Conservation (phyloP, 2,797 vertebrate species). For the Acanthornis magna region DNA sequence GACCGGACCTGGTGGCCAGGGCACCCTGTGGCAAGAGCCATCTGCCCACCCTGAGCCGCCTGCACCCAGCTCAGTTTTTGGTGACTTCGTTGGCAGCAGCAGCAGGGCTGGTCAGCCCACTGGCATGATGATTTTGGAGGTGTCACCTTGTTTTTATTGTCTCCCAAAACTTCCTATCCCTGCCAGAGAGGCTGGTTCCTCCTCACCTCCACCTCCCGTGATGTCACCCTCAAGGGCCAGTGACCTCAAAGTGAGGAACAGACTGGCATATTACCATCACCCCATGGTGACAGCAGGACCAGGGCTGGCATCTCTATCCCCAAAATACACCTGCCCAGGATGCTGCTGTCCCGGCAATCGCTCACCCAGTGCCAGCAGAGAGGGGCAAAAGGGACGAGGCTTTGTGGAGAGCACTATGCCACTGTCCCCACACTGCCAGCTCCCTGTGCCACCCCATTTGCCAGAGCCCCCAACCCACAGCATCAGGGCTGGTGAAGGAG, state of each 20-base stretch:
- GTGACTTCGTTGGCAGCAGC: background rate
- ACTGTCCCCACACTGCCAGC: background rate
- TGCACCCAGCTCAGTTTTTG: background rate
- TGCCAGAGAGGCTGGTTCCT: background rate
- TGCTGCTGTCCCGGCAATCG: background rate
- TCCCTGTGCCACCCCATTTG: background rate
- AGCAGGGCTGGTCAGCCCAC: background rate
- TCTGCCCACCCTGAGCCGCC: accelerated
- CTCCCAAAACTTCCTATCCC: background rate
- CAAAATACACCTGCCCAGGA: background rate
- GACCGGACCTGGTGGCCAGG: background rate
- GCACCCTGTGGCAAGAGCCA: background rate
- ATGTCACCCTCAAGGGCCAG: background rate
- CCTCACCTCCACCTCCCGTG: background rate
- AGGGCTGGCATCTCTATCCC: background rate
- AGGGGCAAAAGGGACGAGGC: accelerated
- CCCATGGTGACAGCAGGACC: accelerated
- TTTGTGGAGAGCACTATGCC: accelerated
- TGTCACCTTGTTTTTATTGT: background rate
- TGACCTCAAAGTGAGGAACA: background rate
- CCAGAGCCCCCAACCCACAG: background rate
- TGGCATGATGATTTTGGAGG: background rate
- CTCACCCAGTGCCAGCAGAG: background rate
- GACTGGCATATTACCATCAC: background rate
- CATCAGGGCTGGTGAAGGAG: background rate